Base-by-base conservation (phyloP, 1,140 invertebrate genomes). In the Acromyrmex heyeri region DNA sequence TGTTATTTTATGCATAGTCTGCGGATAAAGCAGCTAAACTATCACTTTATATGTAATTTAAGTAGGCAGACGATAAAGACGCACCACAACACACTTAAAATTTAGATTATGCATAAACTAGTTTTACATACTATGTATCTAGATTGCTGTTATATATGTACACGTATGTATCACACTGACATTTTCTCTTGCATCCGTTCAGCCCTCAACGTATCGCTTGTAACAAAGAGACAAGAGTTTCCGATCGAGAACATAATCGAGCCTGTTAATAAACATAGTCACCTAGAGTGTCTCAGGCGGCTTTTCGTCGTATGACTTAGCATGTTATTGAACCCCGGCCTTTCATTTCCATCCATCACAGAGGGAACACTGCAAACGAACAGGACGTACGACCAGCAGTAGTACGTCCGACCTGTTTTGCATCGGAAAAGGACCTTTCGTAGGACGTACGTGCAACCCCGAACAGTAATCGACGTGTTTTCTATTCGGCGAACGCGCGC, bases 391-490 rank as follows among this genome's bases (percentile, higher is more conserved):
- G 34, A 72, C 21, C 27, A 27, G 50, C 27, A 30, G n/a, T 48
- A 55, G 50, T 44, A 70, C n/a, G 53, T 48, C 24, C 48, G 27
- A 16, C 24, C 76, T 77, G 34, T 30, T 89, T 90, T 89, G 70
- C 88, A 89, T 89, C 38, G 65, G 87, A 82, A 90, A 86, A 86
- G 86, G 70, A 76, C 75, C 59, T 55, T 50, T 30, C 24, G n/a
- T 61, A 12, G 64, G 21, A 69, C 53, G 18, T 24, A 30, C 21
- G 72, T 77, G 48, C 48, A 65, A 55, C 44, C 2, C 21, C 21
- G 30, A 70, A 53, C 12, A 24, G 55, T 64, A 75, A 76, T 90
- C 88, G 65, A 89, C 85, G 72, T 70, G 85, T 87, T 90, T 87
- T 87, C 88, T 86, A 90, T 90, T 83, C 85, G 87, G 50, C 21